Evolutionary conservation across 2,113 vertebrate genomes (phyloP), one percentile per base, ranked within the genome.

Genomic region (Zosterops hypoxanthus): DNA sequence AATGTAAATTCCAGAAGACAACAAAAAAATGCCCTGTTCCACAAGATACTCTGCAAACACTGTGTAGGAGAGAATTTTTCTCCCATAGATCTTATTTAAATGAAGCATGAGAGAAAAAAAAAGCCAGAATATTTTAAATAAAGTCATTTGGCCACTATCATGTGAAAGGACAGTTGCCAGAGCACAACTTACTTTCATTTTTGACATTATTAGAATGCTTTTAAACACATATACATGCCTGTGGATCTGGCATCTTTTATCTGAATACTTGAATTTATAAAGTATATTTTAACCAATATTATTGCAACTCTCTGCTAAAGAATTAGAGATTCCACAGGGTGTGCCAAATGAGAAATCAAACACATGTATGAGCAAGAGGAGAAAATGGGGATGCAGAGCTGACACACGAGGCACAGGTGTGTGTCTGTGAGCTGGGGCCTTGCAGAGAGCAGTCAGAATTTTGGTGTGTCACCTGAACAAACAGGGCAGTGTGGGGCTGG

Each of bases 321-420:
- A 61, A 53, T 34, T 33, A 19, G 12, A 50, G 9, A 10, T 68
- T 71, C 47, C 14, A 47, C 13, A 34, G 24, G 22, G 36, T 16
- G 41, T 2, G 60, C 17, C 31, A 60, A 83, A 34, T 36, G 2
- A 80, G 82, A 92, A 55, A 28, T 14, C 10, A 25, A 83, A 22
- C 7, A 36, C 5, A 23, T 0, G 0, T 1, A 47, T 6, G 8
- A 68, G 4, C 15, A 71, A 60, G 33, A 60, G 12, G 25, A n/a
- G 21, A 21, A 33, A 59, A 56, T 1, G 3, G 13, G 21, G 17
- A 19, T 41, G 9, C 9, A 21, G 3, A 53, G 36, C 24, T 56
- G 65, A 5, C 29, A 59, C 7, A 24, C 15, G 33, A 1, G 18
- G 4, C 50, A 22, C 3, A 24, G 24, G 2, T 3, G 3, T 1